These are phyloP conservation scores for Neomonachus schauinslandi DNA, from an alignment of 2,113 vertebrate genomes.

Conservation along the genomic window DNA sequence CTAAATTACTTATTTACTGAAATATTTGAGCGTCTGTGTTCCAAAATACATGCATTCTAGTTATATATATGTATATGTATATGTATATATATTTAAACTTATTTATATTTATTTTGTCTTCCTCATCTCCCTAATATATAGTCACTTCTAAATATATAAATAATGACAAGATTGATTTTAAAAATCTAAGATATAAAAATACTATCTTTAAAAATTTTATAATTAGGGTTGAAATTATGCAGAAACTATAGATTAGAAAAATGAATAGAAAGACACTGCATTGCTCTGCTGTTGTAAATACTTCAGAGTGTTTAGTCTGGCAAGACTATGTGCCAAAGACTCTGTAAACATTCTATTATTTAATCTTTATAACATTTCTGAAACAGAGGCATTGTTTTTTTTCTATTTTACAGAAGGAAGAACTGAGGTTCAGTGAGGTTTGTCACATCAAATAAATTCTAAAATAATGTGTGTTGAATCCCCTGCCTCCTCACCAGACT, in stretches of 20 bases:
- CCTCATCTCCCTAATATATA: not conserved
- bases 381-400: not conserved
- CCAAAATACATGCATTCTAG: not conserved
- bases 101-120: not conserved
- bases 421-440: not conserved
- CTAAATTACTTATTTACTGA: conserved; percentile 28
- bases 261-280: not conserved
- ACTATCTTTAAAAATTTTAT: not conserved
- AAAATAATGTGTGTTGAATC: not conserved
- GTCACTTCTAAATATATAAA: not conserved
- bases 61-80: not conserved
- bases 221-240: not conserved
- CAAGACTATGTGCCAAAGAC: not conserved
- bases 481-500: not conserved
- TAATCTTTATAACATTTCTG: not conserved
- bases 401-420: not conserved
- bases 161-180: not conserved
- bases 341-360: not conserved
- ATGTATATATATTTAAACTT: not conserved
- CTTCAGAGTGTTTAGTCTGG: not conserved
- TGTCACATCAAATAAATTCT: not conserved
- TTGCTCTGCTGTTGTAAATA: not conserved
- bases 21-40: not conserved
- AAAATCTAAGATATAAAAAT: not conserved
- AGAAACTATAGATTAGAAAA: not conserved